Conservation (phyloP, 2,113 vertebrate genomes). For the Otocyon megalotis region DNA sequence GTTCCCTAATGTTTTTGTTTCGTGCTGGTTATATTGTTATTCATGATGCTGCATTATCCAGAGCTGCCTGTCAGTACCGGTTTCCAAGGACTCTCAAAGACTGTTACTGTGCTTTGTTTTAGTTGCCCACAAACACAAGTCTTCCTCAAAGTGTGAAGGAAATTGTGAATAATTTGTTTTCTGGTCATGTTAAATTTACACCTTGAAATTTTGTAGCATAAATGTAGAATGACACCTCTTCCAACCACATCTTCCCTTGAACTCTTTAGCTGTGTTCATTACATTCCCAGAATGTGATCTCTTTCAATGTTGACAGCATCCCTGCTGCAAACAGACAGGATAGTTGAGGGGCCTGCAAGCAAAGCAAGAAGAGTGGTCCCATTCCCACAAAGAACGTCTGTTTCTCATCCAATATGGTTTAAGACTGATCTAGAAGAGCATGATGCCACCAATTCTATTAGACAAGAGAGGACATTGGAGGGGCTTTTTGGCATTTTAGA, state of each 20-base stretch:
- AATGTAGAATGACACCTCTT: neutral
- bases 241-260: neutral
- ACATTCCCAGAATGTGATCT: neutral
- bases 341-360: neutral
- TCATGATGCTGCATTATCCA: neutral
- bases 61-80: neutral
- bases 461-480: neutral
- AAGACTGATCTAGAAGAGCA: neutral
- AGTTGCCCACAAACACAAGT: slow-evolving; percentile 41
- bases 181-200: slow-evolving; percentile 58
- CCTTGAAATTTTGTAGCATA: slow-evolving; percentile 46
- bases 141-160: slow-evolving; percentile 30
- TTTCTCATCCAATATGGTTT: neutral
- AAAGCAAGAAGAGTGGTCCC: neutral
- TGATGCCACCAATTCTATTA: neutral
- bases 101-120: slow-evolving; percentile 27
- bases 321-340: neutral
- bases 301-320: neutral
- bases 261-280: neutral
- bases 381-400: neutral
- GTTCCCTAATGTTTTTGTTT: neutral
- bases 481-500: neutral
- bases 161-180: slow-evolving; percentile 60
- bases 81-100: slow-evolving; percentile 31
- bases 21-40: neutral